Conservation (phyloP, 2,888 invertebrate genomes). For the Muscina levida region DNA sequence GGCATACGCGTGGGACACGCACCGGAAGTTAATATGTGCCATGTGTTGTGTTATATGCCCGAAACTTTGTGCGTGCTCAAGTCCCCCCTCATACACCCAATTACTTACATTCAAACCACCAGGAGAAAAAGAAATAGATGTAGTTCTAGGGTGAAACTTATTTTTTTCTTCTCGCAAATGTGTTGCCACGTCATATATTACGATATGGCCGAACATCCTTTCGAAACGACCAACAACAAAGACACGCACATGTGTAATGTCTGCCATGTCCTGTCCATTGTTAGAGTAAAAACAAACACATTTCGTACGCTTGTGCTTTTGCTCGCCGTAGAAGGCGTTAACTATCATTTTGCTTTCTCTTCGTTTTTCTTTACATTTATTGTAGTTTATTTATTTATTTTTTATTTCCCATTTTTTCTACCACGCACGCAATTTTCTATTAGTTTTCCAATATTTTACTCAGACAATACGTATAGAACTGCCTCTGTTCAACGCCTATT, state of each 20-base stretch:
- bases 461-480: neutral
- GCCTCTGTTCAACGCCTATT: constrained; percentile 49
- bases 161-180: constrained; percentile 65
- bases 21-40: constrained; percentile 74
- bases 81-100: constrained; percentile 23
- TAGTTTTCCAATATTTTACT: constrained; percentile 61
- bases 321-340: constrained; percentile 63
- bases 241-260: constrained; percentile 1
- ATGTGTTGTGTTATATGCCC: constrained; percentile 72
- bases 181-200: constrained; percentile 77
- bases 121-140: neutral
- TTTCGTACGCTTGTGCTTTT: constrained; percentile 24
- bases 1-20: constrained; percentile 66
- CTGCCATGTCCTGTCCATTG: constrained; percentile 1
- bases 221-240: constrained; percentile 17
- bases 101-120: neutral
- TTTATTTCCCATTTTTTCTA: constrained; percentile 15
- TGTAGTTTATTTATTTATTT: constrained; percentile 32
- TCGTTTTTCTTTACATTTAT: constrained; percentile 48
- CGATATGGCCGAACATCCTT: constrained; percentile 66
- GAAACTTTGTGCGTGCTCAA: constrained; percentile 57
- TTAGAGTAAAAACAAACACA: constrained; percentile 6
- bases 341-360: constrained; percentile 57
- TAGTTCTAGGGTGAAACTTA: constrained; percentile 48
- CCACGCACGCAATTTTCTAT: constrained; percentile 61